phyloP scores from a whole-genome alignment of 2,888 invertebrate species.

The Eueremaeus valkanovi region DNA sequence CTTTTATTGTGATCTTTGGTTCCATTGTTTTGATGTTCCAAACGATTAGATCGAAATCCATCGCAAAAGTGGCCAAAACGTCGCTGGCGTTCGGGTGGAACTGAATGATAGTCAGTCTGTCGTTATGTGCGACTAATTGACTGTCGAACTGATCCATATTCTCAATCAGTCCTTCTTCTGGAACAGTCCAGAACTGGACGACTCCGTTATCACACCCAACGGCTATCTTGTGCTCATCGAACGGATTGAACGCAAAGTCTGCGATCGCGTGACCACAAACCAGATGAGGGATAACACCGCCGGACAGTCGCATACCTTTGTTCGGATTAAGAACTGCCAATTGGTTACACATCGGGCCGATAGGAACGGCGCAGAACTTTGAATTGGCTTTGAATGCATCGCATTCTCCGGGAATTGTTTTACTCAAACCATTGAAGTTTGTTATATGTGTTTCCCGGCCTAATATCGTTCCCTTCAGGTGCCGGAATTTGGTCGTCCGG shows the following conservation, averaged over 20 bases:
- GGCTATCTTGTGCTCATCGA: slow-evolving; percentile 70
- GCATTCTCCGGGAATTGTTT: slow-evolving; percentile 88
- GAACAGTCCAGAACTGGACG: slow-evolving; percentile 74
- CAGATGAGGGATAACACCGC: slow-evolving; percentile 78
- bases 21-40: slow-evolving; percentile 66
- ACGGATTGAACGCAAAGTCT: slow-evolving; percentile 95
- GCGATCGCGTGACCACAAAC: slow-evolving; percentile 82
- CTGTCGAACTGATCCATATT: slow-evolving; percentile 69
- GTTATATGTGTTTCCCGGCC: slow-evolving; percentile 89
- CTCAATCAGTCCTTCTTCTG: slow-evolving; percentile 67
- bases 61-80: slow-evolving; percentile 79
- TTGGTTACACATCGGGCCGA: slow-evolving; percentile 85
- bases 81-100: slow-evolving; percentile 84
- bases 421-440: slow-evolving; percentile 81
- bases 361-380: slow-evolving; percentile 79
- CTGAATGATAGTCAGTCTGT: slow-evolving; percentile 85
- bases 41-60: slow-evolving; percentile 80
- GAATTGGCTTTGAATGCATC: slow-evolving; percentile 88
- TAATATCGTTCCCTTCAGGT: slow-evolving; percentile 81
- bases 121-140: slow-evolving; percentile 64
- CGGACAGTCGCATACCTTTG: slow-evolving; percentile 69
- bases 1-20: slow-evolving; percentile 65
- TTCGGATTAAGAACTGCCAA: slow-evolving; percentile 78
- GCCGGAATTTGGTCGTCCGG: slow-evolving; percentile 85
- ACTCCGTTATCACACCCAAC: slow-evolving; percentile 84